These are phyloP conservation scores for Pseudotriccus pelzelni DNA, from an alignment of 2,797 vertebrate species.

Conservation along the genomic window DNA sequence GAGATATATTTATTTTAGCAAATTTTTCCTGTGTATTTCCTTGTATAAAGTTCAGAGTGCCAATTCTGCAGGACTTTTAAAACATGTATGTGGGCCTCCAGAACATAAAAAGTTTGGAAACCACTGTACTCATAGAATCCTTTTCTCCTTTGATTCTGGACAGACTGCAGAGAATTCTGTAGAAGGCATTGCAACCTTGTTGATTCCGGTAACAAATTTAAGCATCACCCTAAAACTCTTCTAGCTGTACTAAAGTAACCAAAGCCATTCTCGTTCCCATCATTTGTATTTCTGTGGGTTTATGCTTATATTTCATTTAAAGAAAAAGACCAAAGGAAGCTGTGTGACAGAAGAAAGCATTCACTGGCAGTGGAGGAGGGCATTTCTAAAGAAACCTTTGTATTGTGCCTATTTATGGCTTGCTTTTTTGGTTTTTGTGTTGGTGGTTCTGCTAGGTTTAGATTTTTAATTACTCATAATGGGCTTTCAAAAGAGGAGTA, in stretches of 20 bases:
- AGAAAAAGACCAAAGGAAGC: neutral
- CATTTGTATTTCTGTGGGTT: neutral
- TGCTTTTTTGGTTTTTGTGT: too few species aligned
- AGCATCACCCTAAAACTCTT: neutral
- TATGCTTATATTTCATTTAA: neutral
- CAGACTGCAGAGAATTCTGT: neutral
- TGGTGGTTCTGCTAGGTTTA: neutral
- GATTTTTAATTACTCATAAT: neutral
- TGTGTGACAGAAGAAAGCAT: neutral
- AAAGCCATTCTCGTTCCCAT: neutral
- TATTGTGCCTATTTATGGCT: too few species aligned
- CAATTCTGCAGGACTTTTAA: neutral
- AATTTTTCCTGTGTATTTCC: neutral
- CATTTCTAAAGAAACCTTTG: too few species aligned
- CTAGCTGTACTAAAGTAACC: neutral
- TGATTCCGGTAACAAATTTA: neutral
- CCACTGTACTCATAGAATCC: rapidly evolving
- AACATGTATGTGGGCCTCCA: neutral
- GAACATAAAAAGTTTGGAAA: neutral
- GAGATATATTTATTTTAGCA: neutral
- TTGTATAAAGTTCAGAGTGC: neutral
- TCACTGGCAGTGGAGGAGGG: too few species aligned
- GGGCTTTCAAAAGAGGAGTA: neutral
- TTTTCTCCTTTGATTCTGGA: neutral
- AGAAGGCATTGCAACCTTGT: neutral